Evolutionary conservation across 1,140 invertebrate species (phyloP), one percentile per base, ranked within the genome.

Genomic region (Copidosoma floridanum): DNA sequence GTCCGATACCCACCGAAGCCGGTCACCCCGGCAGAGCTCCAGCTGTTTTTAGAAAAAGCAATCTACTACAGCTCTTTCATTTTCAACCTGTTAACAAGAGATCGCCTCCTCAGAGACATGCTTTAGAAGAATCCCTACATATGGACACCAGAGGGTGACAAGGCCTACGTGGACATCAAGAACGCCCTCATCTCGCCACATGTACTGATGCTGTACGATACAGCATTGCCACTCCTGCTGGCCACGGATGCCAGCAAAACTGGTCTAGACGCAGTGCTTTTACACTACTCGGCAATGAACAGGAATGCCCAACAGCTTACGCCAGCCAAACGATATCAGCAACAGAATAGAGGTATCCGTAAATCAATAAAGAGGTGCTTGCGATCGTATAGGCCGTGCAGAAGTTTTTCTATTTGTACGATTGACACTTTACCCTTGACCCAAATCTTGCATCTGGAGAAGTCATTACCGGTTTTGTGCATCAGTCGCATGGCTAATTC

Each of bases 291-390:
- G n/a, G n/a, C 73, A 2, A 79, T 68, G 71, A 65, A 10, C 10
- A 43, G n/a, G 40, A 43, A 43, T 16, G 40, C 18, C 10, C 16
- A 6, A 43, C 18, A 14, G 40, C 40, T 14, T 43, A 43, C 18
- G 40, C 40, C 18, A 43, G 40, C 16, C 6, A 5, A 10, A 67
- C 82, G 5, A 64, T 61, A 27, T 3, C 48, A 12, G 29, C 57
- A 1, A 64, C 71, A 2, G 76, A 83, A 54, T 54, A n/a, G n/a
- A n/a, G n/a, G n/a, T n/a, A n/a, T 58, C 61, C 71, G 1, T 77
- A 83, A 61, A 78, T 83, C 12, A 76, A 83, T 43, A 80, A 76
- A 56, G 80, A 85, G 63, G 79, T 75, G 0, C 57, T 83, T 11
- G 78, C 75, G 2, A 74, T 84, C 18, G 71, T 82, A 4, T 82